Evolutionary conservation across 2,797 vertebrate species (phyloP), one percentile per base, ranked within the genome.

Genomic region (Bufotes viridis): DNA sequence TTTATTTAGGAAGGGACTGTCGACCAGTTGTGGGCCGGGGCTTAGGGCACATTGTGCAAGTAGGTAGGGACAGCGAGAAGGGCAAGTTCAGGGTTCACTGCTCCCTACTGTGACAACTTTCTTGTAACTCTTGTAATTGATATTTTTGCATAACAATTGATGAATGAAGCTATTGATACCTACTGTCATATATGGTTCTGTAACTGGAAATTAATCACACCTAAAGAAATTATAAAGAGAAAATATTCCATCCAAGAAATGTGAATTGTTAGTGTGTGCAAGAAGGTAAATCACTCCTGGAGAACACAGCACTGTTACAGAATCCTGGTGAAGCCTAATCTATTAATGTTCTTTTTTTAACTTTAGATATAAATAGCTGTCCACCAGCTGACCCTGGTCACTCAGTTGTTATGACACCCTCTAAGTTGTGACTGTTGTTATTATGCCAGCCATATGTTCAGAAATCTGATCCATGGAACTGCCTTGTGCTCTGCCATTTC

Each of bases 401-500:
- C 24, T 86, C 49, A 29, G 15, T 65, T 69, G 84, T 55, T 51
- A 13, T 63, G 34, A 61, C 84, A 85, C 22, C 74, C 75, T 63
- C 24, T 53, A 58, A 34, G 26, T n/a, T 55, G 74, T 17, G 22
- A 42, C 74, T 53, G 72, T 85, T 53, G 13, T 49, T 24, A 51
- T 78, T 85, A 53, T 85, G 76, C 22, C 34, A 60, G 42, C 84
- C 82, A 74, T 84, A 75, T 84, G 69, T 29, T 63, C 24, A 22
- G 51, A 84, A 61, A 60, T 15, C 17, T 76, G 58, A 85, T 49
- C 60, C 24, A 12, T 29, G 67, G 2, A 51, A 69, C 63, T 69
- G 49, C 15, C 63, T 53, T 17, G 78, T 61, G 20, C 24, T 58
- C 29, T 58, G 2, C 22, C 24, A 24, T 12, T 13, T 55, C n/a